Evolutionary conservation across 2,888 invertebrate species (phyloP).

Genomic region (Apodemia hepburni): DNA sequence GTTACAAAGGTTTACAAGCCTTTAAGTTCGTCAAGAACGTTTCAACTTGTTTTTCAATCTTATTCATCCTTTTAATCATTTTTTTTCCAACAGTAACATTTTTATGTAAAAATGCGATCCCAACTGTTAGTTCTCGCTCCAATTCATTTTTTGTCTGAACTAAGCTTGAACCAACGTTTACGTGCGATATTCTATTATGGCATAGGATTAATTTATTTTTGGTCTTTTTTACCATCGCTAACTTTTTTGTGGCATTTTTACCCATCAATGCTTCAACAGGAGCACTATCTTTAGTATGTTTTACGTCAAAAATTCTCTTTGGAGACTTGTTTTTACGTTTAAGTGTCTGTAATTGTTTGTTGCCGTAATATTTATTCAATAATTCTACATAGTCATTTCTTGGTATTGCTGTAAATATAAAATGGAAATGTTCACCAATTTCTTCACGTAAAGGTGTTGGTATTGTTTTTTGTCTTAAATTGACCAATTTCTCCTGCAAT

Average conservation of each 20-base stretch:
- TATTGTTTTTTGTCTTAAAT: constrained; percentile 49
- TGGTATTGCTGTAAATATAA: constrained; percentile 70
- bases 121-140: constrained; percentile 43
- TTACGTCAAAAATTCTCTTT: neutral
- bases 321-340: neutral
- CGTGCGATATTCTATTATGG: constrained; percentile 41
- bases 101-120: constrained; percentile 41
- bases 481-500: constrained; percentile 52
- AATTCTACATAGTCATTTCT: constrained; percentile 61
- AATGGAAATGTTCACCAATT: constrained; percentile 71
- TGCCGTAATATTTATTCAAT: constrained; percentile 47
- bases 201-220: constrained; percentile 43
- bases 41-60: constrained; percentile 50
- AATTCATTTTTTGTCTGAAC: constrained; percentile 45
- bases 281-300: neutral
- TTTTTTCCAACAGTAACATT: constrained; percentile 45
- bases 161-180: constrained; percentile 37
- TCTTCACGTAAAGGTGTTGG: constrained; percentile 59
- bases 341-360: constrained; percentile 31
- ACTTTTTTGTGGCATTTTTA: constrained; percentile 38
- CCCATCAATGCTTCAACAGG: neutral
- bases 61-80: constrained; percentile 50
- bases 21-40: constrained; percentile 59
- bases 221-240: constrained; percentile 34
- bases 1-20: constrained; percentile 27